Evolutionary conservation across 2,797 vertebrate species (phyloP).

Genomic region (Orientallactaga sibirica): DNA sequence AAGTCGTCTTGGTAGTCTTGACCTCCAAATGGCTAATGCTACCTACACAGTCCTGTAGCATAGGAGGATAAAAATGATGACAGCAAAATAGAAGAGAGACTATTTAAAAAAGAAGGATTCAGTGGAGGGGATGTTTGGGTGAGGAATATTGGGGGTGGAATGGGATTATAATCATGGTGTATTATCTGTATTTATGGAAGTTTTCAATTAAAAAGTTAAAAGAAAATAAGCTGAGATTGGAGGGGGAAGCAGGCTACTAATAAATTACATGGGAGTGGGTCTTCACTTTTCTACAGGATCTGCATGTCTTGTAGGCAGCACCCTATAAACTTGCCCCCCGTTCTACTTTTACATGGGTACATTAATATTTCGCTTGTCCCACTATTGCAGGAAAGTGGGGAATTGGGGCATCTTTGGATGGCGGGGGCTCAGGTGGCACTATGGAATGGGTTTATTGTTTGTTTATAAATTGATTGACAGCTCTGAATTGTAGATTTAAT

Average conservation of each 20-base stretch:
- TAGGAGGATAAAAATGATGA: too few species aligned
- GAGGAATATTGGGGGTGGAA: too few species aligned
- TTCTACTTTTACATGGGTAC: not conserved
- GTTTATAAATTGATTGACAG: not conserved
- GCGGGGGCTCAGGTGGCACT: not conserved
- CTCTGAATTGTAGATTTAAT: not conserved
- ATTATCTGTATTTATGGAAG: too few species aligned
- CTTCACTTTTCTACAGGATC: not conserved
- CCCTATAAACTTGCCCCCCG: not conserved
- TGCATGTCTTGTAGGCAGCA: not conserved
- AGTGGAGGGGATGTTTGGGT: too few species aligned
- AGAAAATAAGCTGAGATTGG: not conserved
- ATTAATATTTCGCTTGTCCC: not conserved
- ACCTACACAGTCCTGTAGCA: too few species aligned
- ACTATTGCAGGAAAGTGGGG: not conserved
- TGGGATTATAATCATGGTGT: too few species aligned
- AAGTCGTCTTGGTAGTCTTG: too few species aligned
- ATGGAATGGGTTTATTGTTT: not conserved
- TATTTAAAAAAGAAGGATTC: too few species aligned
- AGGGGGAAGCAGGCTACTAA: not conserved
- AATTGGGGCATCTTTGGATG: not conserved
- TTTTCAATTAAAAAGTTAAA: too few species aligned
- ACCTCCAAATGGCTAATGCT: too few species aligned
- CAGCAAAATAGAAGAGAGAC: too few species aligned
- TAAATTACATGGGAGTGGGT: not conserved